Evolutionary conservation across 2,113 vertebrate species (phyloP), one percentile per base, ranked within the genome.

Genomic region (Carettochelys insculpta): DNA sequence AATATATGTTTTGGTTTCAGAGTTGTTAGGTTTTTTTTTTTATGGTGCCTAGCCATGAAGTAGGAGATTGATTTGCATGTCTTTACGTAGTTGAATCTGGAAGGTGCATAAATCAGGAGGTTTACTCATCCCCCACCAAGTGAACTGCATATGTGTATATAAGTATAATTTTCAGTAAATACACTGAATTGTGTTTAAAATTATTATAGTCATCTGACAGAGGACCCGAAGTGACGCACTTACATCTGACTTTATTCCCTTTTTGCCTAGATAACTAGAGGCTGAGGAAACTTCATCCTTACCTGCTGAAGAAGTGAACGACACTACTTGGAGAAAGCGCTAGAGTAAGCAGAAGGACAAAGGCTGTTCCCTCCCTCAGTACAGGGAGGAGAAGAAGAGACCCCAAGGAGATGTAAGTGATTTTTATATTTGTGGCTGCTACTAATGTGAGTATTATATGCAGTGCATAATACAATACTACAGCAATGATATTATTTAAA

Each of bases 351-450:
- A 84, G 83, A 90, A 95, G 93, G 78, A 73, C 90, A 82, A 89
- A 91, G 88, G 85, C 76, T 20, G 0, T 76, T 87, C 29, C 54
- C 51, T 92, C 75, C 5, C 51, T 83, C 34, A 89, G 87, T 47
- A 83, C 82, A 84, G 56, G 88, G 53, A 90, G 90, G 88, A 84
- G 90, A 90, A 96, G 73, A 76, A 82, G 89, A 85, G 93, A 86
- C 82, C 93, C 34, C 9, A 6, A 95, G 94, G 94, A 96, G 96
- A 97, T 95, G 97, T 98, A 97, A 98, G 97, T 97, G 31, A 91
- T 94, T 90, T 88, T 73, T 82, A 94, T 1, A 84, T n/a, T 73
- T 91, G 34, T 90, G 78, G 43, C 20, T 88, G 31, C 88, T 43
- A 19, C 52, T 87, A 0, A 87, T 84, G 25, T 90, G 86, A 14